A percentile compares a stretch with the other conserved stretches of the same genome.
These are phyloP conservation scores for Halictus quadricinctus DNA, from an alignment of 2,888 invertebrate genomes.

Conservation along the genomic window DNA sequence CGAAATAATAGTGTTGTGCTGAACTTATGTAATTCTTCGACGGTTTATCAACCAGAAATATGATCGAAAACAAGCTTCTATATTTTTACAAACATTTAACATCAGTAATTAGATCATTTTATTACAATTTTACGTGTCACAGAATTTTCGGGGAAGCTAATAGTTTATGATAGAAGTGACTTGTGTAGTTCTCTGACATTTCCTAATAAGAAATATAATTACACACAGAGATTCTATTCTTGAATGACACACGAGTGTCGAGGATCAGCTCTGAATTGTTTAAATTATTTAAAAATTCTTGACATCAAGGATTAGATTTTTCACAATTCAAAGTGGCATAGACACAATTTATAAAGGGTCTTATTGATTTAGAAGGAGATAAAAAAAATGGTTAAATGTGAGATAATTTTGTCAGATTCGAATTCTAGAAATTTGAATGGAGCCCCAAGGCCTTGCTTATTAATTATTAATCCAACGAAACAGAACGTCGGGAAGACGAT, in stretches of 20 bases:
- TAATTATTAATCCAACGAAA: constrained; percentile 32
- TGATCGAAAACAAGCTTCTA: no score
- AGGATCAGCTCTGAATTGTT: background rate
- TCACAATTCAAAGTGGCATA: no score
- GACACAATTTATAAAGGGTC: background rate
- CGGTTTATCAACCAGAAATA: background rate
- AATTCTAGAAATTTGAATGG: background rate
- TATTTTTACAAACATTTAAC: no score
- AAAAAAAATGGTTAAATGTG: background rate
- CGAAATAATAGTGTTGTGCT: background rate
- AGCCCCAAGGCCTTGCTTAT: constrained; percentile 28
- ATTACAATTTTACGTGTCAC: no score
- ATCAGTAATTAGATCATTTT: no score
- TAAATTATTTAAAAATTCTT: background rate
- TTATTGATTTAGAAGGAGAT: no score
- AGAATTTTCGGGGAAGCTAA: no score
- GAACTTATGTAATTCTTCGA: background rate
- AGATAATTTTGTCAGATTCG: background rate
- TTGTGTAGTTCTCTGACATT: no score
- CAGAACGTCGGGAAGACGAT: constrained; percentile 14
- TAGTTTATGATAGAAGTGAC: no score
- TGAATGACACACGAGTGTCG: background rate
- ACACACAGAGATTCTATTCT: background rate
- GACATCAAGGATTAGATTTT: background rate
- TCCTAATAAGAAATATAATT: background rate